phyloP scores from a whole-genome alignment of 1,140 invertebrate species.

The Chelonus insularis region DNA sequence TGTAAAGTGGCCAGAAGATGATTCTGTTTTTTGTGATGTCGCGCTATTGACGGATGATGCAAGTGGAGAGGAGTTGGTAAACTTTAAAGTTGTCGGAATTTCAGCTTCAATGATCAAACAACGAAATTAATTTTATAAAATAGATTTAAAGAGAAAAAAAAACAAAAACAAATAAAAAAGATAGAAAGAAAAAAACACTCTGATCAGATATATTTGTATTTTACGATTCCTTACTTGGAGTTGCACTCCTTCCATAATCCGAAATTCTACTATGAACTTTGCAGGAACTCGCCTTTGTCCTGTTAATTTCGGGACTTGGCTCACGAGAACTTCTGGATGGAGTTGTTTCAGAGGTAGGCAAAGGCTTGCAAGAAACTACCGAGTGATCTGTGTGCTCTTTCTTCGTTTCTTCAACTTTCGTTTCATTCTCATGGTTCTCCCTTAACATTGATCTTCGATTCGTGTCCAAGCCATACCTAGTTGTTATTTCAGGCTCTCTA shows the following conservation, averaged over 20 bases:
- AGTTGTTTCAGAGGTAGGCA: conserved; percentile 39
- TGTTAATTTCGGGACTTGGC: conserved; percentile 48
- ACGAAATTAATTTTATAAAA: neutral
- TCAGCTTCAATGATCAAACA: conserved; percentile 14
- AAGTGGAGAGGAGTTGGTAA: neutral
- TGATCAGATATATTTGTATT: neutral
- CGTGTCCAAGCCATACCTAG: conserved; percentile 39
- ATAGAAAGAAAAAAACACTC: neutral
- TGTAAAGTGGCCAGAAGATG: neutral
- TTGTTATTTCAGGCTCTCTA: conserved; percentile 45
- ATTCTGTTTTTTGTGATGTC: neutral
- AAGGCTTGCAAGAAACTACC: conserved; percentile 39
- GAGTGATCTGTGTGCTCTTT: conserved; percentile 42
- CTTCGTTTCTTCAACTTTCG: conserved; percentile 44
- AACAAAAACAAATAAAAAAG: neutral
- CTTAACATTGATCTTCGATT: conserved; percentile 27
- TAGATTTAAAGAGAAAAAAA: neutral
- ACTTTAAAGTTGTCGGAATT: neutral
- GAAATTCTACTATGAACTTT: conserved; percentile 43
- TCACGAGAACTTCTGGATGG: conserved; percentile 46
- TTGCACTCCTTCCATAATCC: conserved; percentile 40
- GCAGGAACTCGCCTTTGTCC: conserved; percentile 43
- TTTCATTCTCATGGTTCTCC: conserved; percentile 38
- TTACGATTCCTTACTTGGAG: conserved; percentile 37
- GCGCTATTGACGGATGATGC: neutral